Conservation (phyloP, 2,888 invertebrate genomes). For the Chalcis sispes region DNA sequence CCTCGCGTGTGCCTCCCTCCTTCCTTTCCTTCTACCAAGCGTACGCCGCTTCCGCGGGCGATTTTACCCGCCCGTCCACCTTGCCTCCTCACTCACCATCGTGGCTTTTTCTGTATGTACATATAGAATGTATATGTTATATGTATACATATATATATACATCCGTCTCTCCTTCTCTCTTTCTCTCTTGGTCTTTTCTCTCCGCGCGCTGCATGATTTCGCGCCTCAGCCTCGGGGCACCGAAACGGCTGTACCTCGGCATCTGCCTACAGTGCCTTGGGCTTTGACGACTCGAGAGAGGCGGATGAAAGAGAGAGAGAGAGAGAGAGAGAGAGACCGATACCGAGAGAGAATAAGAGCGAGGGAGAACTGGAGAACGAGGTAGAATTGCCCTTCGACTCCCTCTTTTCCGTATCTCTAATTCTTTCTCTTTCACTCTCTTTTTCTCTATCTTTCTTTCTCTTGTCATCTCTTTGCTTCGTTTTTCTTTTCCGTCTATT, state of each 20-base stretch:
- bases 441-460: constrained; percentile 11
- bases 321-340: background rate
- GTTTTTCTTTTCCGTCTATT: constrained; percentile 12
- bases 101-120: constrained; percentile 36
- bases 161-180: constrained; percentile 26
- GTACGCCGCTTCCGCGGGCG: constrained; percentile 18
- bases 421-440: background rate
- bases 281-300: constrained; percentile 58
- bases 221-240: constrained; percentile 66
- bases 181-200: background rate
- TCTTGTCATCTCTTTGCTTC: constrained; percentile 50
- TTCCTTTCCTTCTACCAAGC: background rate
- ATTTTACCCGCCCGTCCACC: constrained; percentile 31
- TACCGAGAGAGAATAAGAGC: background rate
- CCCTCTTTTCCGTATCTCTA: background rate
- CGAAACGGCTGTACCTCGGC: constrained; percentile 69
- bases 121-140: too few species aligned
- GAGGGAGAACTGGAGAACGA: background rate
- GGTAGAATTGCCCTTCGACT: constrained; percentile 12
- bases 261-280: constrained; percentile 71
- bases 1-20: constrained; percentile 18
- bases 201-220: constrained; percentile 65
- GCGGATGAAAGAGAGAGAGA: constrained; percentile 9
- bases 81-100: too few species aligned
- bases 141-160: too few species aligned